phyloP scores from a whole-genome alignment of 2,797 vertebrate genomes.

The Tamandua tetradactyla region DNA sequence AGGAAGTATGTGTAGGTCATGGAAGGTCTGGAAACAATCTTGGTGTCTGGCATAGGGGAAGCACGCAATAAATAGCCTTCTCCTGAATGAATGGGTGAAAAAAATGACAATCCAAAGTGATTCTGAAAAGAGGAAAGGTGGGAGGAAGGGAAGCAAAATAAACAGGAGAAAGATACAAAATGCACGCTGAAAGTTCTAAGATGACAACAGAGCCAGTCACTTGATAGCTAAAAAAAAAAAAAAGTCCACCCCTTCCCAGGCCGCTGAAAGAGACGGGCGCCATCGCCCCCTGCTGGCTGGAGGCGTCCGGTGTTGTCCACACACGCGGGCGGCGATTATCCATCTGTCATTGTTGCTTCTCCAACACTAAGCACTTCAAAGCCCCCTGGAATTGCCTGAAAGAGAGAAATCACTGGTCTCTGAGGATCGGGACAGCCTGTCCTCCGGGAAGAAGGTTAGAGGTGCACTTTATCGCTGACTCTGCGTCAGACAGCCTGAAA shows the following conservation, averaged over 20 bases:
- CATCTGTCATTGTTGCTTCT: not conserved
- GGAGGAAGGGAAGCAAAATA: conserved; percentile 7
- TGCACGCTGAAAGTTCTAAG: conserved; percentile 34
- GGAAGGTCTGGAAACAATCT: conserved; percentile 38
- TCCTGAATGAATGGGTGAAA: not conserved
- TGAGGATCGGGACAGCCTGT: not conserved
- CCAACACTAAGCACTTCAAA: conserved; percentile 55
- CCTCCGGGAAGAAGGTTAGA: not conserved
- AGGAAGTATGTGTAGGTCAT: not conserved
- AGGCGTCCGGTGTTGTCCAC: conserved; percentile 15
- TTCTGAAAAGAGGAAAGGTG: conserved; percentile 3
- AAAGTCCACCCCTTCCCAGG: not conserved
- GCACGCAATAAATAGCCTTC: not conserved
- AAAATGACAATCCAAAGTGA: conserved; percentile 16
- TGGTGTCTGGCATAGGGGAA: not conserved
- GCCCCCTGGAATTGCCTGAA: conserved; percentile 57
- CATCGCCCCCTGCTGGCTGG: conserved; percentile 71
- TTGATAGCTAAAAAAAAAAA: not conserved
- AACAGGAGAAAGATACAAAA: not conserved
- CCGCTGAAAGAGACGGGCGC: not conserved
- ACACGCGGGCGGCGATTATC: not conserved
- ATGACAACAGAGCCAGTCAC: not conserved
- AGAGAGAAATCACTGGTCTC: conserved; percentile 58
- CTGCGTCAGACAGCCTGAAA: conserved; percentile 51
- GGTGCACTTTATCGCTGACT: not conserved